phyloP scores from a whole-genome alignment of 2,888 invertebrate genomes.

The Autographa pulchrina region DNA sequence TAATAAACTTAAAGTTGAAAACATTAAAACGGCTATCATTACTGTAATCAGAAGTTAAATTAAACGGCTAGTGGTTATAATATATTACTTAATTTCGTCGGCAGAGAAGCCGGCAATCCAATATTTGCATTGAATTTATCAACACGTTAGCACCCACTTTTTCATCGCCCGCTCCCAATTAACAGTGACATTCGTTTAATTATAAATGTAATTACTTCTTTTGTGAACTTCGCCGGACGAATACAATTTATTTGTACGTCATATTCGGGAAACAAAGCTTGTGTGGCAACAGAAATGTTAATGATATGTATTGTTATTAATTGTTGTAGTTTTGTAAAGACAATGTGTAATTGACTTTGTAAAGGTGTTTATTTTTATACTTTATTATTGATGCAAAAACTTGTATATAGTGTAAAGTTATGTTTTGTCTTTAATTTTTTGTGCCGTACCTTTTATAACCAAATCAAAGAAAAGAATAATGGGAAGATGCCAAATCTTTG shows the following conservation, averaged over 20 bases:
- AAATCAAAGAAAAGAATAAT: too few relatives aligned
- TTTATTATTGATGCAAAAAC: background rate
- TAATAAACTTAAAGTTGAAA: constrained; percentile 9
- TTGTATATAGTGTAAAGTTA: background rate
- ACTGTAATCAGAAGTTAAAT: constrained; percentile 42
- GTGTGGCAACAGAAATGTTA: constrained; percentile 12
- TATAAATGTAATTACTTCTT: constrained; percentile 77
- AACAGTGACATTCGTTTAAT: constrained; percentile 78
- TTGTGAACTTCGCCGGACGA: constrained; percentile 59
- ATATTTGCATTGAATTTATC: constrained; percentile 79
- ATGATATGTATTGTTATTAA: constrained; percentile 24
- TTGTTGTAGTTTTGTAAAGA: constrained; percentile 22
- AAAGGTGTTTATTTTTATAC: constrained; percentile 21
- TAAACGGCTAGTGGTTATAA: constrained; percentile 48
- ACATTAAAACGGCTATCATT: constrained; percentile 25
- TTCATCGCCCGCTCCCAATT: constrained; percentile 75
- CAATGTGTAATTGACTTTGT: constrained; percentile 35
- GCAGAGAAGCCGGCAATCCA: constrained; percentile 51
- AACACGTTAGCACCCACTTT: constrained; percentile 79
- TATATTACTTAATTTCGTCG: constrained; percentile 57
- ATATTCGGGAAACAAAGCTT: constrained; percentile 38
- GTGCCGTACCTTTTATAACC: too few relatives aligned
- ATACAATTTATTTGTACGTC: constrained; percentile 26
- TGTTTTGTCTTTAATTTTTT: background rate
- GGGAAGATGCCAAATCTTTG: too few relatives aligned